Conservation (phyloP, 2,888 invertebrate species). For the Coleophora deauratella region DNA sequence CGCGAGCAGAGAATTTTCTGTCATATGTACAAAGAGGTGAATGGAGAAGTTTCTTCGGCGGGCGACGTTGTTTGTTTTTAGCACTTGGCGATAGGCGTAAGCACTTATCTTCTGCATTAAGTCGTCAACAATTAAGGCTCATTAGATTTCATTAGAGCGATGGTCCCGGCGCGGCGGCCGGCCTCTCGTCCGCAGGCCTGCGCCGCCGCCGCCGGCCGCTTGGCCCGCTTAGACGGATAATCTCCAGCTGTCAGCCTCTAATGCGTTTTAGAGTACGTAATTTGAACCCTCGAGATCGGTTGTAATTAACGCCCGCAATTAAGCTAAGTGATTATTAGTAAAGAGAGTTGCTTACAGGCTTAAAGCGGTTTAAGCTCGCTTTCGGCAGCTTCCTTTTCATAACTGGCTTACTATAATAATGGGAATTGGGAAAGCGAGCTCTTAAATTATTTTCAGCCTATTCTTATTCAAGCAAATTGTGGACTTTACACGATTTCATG, state of each 20-base stretch:
- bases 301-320: conserved; percentile 72
- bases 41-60: conserved; percentile 27
- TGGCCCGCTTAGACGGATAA: conserved; percentile 69
- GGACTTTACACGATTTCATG: too few relatives aligned
- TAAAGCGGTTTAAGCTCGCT: background rate
- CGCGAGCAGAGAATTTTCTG: conserved; percentile 15
- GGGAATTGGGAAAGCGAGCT: too few relatives aligned
- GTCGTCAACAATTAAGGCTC: conserved; percentile 71
- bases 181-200: conserved; percentile 20
- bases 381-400: too few relatives aligned
- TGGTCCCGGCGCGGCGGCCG: conserved; percentile 48
- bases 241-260: conserved; percentile 72
- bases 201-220: conserved; percentile 33
- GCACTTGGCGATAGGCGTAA: conserved; percentile 38
- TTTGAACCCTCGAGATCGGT: conserved; percentile 72
- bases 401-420: too few relatives aligned
- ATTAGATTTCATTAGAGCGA: conserved; percentile 69
- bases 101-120: conserved; percentile 68
- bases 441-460: too few relatives aligned
- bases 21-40: conserved; percentile 19
- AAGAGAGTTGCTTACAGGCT: conserved; percentile 34
- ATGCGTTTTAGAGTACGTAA: conserved; percentile 75
- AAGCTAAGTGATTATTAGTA: conserved; percentile 71
- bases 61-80: conserved; percentile 45
- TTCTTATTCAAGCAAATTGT: too few relatives aligned